These are phyloP conservation scores for Salvelinus fontinalis DNA, from an alignment of 2,113 vertebrate species.

Conservation along the genomic window DNA sequence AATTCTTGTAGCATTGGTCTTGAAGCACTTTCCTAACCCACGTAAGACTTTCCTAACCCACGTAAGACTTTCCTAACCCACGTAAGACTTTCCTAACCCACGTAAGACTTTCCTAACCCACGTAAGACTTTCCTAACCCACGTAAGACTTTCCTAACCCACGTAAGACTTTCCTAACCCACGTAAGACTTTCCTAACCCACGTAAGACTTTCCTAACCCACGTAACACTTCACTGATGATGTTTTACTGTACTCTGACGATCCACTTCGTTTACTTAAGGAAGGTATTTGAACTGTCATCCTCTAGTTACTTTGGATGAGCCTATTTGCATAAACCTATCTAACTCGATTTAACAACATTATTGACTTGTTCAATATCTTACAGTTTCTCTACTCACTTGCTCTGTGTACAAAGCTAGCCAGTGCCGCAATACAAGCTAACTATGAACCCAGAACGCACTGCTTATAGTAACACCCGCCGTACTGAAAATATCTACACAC, in stretches of 20 bases:
- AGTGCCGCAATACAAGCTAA: conserved; percentile 23
- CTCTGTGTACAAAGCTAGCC: conserved; percentile 9
- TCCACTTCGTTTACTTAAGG: conserved; percentile 7
- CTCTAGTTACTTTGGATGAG: conserved; percentile 12
- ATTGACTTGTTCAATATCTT: conserved; percentile 14
- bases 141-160: conserved; percentile 7
- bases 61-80: conserved; percentile 7
- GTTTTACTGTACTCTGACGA: conserved; percentile 10
- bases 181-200: no score
- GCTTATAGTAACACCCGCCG: not conserved
- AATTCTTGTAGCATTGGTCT: conserved; percentile 8
- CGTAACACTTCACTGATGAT: not conserved
- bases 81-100: conserved; percentile 1
- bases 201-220: conserved; percentile 7
- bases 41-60: no score
- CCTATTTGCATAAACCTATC: conserved; percentile 15
- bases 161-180: not conserved
- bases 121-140: no score
- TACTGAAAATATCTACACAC: conserved; percentile 25
- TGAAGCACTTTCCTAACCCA: conserved; percentile 15
- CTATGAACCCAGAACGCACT: conserved; percentile 11
- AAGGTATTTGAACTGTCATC: not conserved
- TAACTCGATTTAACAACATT: conserved; percentile 14
- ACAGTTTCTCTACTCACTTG: not conserved
- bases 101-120: not conserved